These are phyloP conservation scores for Metalampra italica DNA, from an alignment of 2,888 invertebrate genomes.

Conservation along the genomic window DNA sequence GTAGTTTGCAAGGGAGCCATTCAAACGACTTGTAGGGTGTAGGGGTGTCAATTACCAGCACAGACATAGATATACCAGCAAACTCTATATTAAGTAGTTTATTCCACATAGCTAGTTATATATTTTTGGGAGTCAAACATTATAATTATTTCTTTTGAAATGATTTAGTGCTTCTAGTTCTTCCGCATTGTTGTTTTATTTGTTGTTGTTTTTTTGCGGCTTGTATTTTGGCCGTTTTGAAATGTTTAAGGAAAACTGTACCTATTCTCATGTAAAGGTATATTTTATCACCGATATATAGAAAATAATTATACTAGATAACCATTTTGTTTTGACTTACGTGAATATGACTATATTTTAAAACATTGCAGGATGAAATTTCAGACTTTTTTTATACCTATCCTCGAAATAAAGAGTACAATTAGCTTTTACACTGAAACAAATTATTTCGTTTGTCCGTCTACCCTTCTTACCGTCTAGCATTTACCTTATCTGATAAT, in stretches of 20 bases:
- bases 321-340: too few relatives aligned
- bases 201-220: slow-evolving; percentile 15
- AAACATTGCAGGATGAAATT: not conserved
- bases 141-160: slow-evolving; percentile 21
- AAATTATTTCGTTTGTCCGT: slow-evolving; percentile 35
- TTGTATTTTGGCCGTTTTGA: slow-evolving; percentile 1
- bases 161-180: slow-evolving; percentile 27
- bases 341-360: not conserved
- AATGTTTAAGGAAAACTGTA: not conserved
- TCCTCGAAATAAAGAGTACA: slow-evolving; percentile 38
- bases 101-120: not conserved
- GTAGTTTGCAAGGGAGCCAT: too few relatives aligned
- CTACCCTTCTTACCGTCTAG: too few relatives aligned
- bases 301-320: too few relatives aligned
- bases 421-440: slow-evolving; percentile 45
- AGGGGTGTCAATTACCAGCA: too few relatives aligned
- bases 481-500: too few relatives aligned
- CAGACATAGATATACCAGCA: too few relatives aligned
- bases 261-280: too few relatives aligned
- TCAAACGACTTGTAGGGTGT: too few relatives aligned
- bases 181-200: slow-evolving; percentile 24
- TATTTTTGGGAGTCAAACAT: slow-evolving; percentile 3
- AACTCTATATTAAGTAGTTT: not conserved
- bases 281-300: too few relatives aligned
- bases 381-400: not conserved